Percentiles rank a stretch among this genome's conserved stretches.
phyloP scores from a whole-genome alignment of 2,797 vertebrate species.

The Atherinosoma microstoma region DNA sequence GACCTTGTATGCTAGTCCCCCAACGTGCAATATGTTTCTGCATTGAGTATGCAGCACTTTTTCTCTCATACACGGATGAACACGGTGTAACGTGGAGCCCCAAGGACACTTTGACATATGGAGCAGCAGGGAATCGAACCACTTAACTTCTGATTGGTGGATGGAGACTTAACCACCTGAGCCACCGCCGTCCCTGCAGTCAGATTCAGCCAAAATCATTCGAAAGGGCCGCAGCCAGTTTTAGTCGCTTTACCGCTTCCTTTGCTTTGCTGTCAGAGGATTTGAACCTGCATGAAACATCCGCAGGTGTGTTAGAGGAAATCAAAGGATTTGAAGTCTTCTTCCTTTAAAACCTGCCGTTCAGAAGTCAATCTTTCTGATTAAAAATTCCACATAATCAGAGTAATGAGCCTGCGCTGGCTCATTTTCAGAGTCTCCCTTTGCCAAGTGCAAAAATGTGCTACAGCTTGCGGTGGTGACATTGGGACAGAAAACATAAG shows the following conservation, averaged over 20 bases:
- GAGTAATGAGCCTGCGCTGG: conserved; percentile 32
- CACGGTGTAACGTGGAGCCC: background rate
- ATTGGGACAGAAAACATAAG: conserved; percentile 32
- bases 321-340: background rate
- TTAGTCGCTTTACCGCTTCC: background rate
- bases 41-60: background rate
- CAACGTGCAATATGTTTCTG: too few species aligned
- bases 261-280: background rate
- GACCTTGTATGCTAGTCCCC: too few species aligned
- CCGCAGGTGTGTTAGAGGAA: background rate
- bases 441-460: conserved; percentile 46
- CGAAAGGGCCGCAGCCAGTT: background rate
- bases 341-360: conserved; percentile 7
- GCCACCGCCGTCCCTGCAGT: background rate
- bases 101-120: background rate
- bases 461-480: conserved; percentile 42
- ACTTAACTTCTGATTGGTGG: background rate
- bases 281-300: background rate
- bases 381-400: conserved; percentile 22
- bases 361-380: background rate
- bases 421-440: conserved; percentile 22
- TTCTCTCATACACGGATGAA: background rate
- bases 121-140: background rate
- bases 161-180: background rate
- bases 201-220: background rate